These are phyloP conservation scores for Nephrocerus scutellatus DNA, from an alignment of 2,888 invertebrate genomes.

Conservation along the genomic window DNA sequence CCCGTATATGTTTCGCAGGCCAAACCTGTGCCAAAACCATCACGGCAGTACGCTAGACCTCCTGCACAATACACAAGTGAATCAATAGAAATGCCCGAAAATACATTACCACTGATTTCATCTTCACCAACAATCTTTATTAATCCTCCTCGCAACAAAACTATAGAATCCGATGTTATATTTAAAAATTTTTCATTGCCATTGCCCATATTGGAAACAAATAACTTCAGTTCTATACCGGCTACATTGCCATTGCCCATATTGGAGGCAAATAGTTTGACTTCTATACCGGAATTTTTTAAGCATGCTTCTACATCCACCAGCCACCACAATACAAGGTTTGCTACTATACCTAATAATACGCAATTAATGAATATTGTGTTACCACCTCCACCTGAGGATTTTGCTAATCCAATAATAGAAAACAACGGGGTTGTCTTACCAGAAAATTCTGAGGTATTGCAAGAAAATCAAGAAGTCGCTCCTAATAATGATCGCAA, in stretches of 20 bases:
- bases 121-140: slow-evolving; percentile 25
- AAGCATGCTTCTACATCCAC: too few species aligned
- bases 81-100: slow-evolving; percentile 16
- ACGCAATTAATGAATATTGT: slow-evolving; percentile 18
- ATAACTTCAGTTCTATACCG: background rate
- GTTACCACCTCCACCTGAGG: slow-evolving; percentile 32
- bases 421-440: slow-evolving; percentile 55
- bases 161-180: background rate
- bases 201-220: background rate
- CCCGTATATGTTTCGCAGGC: slow-evolving; percentile 36
- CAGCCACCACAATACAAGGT: too few species aligned
- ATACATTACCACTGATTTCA: slow-evolving; percentile 15
- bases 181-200: background rate
- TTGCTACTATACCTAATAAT: too few species aligned
- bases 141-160: slow-evolving; percentile 12
- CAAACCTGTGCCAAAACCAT: slow-evolving; percentile 33
- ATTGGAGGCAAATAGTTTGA: background rate
- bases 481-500: slow-evolving; percentile 63
- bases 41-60: slow-evolving; percentile 32
- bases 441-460: slow-evolving; percentile 59
- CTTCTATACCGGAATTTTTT: slow-evolving; percentile 31
- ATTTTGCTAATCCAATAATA: slow-evolving; percentile 45
- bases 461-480: slow-evolving; percentile 50
- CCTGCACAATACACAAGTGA: too few species aligned
- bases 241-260: background rate